Conservation (phyloP, 2,113 vertebrate species). For the Apeltes quadracus region DNA sequence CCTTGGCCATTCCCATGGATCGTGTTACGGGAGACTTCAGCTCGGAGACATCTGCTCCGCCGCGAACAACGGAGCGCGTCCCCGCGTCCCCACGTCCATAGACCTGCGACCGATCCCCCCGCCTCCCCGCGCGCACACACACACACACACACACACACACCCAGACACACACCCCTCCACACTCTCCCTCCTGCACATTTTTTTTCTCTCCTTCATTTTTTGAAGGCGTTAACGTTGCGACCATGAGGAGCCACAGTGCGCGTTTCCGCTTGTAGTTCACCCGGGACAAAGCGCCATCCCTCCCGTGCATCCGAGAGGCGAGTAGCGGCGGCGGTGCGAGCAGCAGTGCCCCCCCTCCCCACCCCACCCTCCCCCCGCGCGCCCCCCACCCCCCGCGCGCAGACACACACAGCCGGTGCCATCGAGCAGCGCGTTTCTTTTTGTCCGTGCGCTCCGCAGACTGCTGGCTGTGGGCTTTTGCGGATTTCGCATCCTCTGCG, state of each 20-base stretch:
- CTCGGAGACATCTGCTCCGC: slow-evolving; percentile 72
- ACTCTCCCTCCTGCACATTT: slow-evolving; percentile 14
- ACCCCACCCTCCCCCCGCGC: neutral
- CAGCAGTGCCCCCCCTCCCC: neutral
- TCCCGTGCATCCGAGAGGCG: slow-evolving; percentile 13
- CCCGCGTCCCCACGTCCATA: slow-evolving; percentile 49
- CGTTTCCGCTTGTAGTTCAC: slow-evolving; percentile 39
- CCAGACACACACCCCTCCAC: slow-evolving; percentile 6
- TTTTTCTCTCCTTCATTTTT: neutral
- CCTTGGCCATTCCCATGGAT: slow-evolving; percentile 80
- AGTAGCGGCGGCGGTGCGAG: slow-evolving; percentile 27
- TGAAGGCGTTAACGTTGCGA: slow-evolving; percentile 16
- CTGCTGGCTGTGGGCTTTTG: slow-evolving; percentile 39
- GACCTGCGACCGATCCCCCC: slow-evolving; percentile 45
- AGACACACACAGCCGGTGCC: slow-evolving; percentile 32
- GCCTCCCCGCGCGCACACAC: no score
- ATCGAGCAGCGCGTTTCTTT: slow-evolving; percentile 60
- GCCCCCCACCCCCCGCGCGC: no score
- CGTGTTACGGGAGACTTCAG: slow-evolving; percentile 68
- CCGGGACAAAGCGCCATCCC: slow-evolving; percentile 23
- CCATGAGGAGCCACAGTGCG: slow-evolving; percentile 51
- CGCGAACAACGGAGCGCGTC: slow-evolving; percentile 68
- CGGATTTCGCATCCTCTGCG: slow-evolving; percentile 51
- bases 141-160: no score
- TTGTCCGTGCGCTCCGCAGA: slow-evolving; percentile 61